Evolutionary conservation across 2,888 invertebrate species (phyloP).

Genomic region (Drosophila gaucha): DNA sequence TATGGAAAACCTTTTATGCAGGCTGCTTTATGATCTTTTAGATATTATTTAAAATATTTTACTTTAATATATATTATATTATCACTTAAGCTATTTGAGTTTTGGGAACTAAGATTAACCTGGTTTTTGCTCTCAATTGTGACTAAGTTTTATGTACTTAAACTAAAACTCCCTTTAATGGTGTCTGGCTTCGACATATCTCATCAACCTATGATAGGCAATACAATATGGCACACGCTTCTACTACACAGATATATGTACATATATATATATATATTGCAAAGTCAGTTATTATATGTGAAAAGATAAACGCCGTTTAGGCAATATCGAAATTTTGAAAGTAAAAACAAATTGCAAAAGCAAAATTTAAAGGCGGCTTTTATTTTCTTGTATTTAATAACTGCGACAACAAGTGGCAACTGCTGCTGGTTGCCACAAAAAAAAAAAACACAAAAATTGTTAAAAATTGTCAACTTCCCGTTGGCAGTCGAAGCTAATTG

Average conservation of each 20-base stretch:
- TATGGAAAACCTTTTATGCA: too few relatives aligned
- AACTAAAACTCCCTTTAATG: constrained; percentile 11
- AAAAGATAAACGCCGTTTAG: constrained; percentile 50
- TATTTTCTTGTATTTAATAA: constrained; percentile 51
- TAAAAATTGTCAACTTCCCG: constrained; percentile 76
- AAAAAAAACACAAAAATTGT: constrained; percentile 16
- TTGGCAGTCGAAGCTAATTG: constrained; percentile 58
- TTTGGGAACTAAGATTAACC: constrained; percentile 1
- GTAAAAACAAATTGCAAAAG: constrained; percentile 57
- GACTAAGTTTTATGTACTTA: constrained; percentile 34
- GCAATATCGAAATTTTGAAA: constrained; percentile 57
- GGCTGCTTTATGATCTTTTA: neutral
- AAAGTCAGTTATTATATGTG: constrained; percentile 54
- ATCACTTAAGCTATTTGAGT: too few relatives aligned
- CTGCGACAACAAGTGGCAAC: constrained; percentile 49
- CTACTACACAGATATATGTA: constrained; percentile 19
- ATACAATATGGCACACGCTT: constrained; percentile 21
- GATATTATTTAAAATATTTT: neutral
- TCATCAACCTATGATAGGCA: constrained; percentile 17
- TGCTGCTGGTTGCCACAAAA: constrained; percentile 24
- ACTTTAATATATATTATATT: neutral
- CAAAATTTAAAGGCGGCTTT: constrained; percentile 34
- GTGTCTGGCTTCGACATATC: constrained; percentile 17
- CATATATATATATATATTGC: constrained; percentile 21
- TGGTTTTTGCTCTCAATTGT: constrained; percentile 12